Evolutionary conservation across 2,888 invertebrate genomes (phyloP), one percentile per base, ranked within the genome.

Genomic region (Thymelicus sylvestris): DNA sequence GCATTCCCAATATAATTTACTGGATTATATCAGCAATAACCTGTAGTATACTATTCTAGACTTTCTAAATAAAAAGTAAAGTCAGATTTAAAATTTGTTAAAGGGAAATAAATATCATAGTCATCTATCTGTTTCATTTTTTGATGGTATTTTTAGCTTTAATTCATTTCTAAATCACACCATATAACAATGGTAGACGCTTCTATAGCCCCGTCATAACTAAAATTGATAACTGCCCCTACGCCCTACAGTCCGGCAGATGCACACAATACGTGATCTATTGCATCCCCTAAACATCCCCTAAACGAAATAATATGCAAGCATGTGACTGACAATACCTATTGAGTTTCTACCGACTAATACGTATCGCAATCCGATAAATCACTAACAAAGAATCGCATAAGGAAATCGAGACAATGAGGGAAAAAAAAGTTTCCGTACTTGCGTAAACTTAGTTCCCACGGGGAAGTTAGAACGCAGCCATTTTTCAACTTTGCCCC

Each of bases 391-490:
- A 81, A 74, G 76, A 78, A 75, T 81, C 83, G 82, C 80, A 80
- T 80, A 85, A 80, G 84, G 84, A 85, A 86, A 84, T 78, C 75
- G 67, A 79, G 75, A 80, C 79, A 82, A 80, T 77, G 74, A 50
- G 65, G 73, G 76, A 19, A 81, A 82, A 82, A 82, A 84, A 84
- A 90, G 85, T 91, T 91, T 92, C 91, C 92, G 83, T 82, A 84
- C 81, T 81, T 81, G 81, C 86, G 87, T 86, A 87, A 91, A 89
- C 82, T 84, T 81, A 64, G 82, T 93, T 93, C 93, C 91, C 93
- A 93, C 92, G 93, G 85, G 83, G 71, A 72, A 71, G 71, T 74
- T 24, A 50, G 7, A 8, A 0, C 31, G 39, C 38, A 10, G n/a
- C 39, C 13, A 41, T 15, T 59, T 38, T 12, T 72, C 39, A 64